phyloP scores from a whole-genome alignment of 2,113 vertebrate species.

The Ailurus styani region DNA sequence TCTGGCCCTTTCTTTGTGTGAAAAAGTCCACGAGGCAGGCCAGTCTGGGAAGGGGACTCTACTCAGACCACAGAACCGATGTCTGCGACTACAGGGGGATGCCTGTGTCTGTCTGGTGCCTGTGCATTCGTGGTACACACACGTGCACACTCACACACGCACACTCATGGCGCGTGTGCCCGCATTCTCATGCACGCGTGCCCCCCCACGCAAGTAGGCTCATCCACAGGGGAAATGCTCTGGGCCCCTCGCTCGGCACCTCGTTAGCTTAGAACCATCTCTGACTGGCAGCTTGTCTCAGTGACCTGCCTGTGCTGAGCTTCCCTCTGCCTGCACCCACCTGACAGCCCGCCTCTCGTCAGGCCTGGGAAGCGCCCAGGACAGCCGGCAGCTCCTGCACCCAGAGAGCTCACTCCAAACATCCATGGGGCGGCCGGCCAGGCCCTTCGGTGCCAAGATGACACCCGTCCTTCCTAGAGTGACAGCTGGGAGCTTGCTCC shows the following conservation, averaged over 20 bases:
- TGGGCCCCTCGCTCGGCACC: slow-evolving; percentile 23
- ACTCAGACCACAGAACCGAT: not conserved
- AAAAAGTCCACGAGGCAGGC: not conserved
- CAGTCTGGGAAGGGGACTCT: not conserved
- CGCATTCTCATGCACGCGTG: not conserved
- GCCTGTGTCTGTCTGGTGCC: not conserved
- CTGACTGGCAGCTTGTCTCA: slow-evolving; percentile 38
- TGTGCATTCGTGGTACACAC: too few species aligned
- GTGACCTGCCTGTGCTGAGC: not conserved
- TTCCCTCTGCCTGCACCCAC: not conserved
- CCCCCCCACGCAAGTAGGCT: not conserved
- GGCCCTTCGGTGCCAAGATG: not conserved
- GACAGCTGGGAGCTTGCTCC: not conserved
- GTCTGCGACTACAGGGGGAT: not conserved
- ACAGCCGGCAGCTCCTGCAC: not conserved
- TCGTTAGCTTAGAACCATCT: slow-evolving; percentile 7
- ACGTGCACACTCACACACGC: not conserved
- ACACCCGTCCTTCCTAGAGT: not conserved
- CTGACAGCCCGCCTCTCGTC: not conserved
- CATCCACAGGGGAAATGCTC: not conserved
- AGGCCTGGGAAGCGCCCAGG: not conserved
- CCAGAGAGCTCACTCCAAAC: not conserved
- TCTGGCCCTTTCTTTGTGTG: not conserved
- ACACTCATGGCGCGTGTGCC: not conserved
- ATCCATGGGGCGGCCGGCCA: not conserved